Conservation (phyloP, 2,113 vertebrate species). For the Spermophilus dauricus region DNA sequence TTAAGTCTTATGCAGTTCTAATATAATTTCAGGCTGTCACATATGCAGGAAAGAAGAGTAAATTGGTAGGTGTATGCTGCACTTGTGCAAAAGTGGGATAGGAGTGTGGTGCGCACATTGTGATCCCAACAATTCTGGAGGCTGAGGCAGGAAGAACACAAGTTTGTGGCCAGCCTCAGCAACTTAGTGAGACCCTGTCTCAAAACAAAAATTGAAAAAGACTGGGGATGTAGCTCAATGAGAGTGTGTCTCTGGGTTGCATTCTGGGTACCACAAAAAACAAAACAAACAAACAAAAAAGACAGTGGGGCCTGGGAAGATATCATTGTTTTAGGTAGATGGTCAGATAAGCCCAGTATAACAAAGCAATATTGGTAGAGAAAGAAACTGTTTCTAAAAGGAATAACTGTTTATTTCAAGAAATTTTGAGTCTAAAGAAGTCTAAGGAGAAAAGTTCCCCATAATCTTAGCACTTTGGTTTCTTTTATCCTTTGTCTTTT, state of each 20-base stretch:
- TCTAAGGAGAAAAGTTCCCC: slow-evolving; percentile 22
- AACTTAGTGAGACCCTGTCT: too few species aligned
- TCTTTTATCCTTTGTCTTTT: background rate
- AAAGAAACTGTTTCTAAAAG: slow-evolving; percentile 35
- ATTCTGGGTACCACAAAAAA: too few species aligned
- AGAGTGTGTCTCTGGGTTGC: too few species aligned
- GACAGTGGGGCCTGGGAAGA: background rate
- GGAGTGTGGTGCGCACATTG: too few species aligned
- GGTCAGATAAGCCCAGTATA: background rate
- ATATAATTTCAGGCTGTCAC: background rate
- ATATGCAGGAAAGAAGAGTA: background rate
- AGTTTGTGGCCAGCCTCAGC: too few species aligned
- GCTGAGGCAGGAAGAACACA: too few species aligned
- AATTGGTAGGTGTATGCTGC: background rate
- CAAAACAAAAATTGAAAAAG: too few species aligned
- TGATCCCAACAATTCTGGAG: too few species aligned
- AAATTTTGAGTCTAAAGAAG: background rate
- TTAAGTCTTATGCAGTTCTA: background rate
- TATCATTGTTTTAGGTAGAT: background rate
- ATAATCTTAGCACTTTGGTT: background rate
- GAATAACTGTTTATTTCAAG: slow-evolving; percentile 14
- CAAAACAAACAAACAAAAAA: too few species aligned
- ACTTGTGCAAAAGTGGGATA: background rate
- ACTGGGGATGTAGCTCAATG: too few species aligned
- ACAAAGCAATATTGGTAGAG: background rate